A percentile compares a stretch with the other conserved stretches of the same genome.
phyloP scores from a whole-genome alignment of 2,113 vertebrate species.

The Notechis scutatus region DNA sequence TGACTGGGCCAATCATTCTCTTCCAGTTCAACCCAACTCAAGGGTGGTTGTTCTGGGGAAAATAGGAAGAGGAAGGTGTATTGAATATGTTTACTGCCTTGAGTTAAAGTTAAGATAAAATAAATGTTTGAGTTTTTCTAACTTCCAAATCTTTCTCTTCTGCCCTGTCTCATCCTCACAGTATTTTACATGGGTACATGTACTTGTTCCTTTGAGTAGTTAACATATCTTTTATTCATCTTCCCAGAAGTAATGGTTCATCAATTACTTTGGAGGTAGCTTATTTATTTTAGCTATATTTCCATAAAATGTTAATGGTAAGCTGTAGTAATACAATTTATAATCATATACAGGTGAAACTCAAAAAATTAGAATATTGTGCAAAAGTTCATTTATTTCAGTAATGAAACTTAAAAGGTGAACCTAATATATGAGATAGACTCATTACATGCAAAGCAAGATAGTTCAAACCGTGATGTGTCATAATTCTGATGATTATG shows the following conservation, averaged over 20 bases:
- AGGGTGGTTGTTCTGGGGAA: background rate
- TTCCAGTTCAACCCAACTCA: background rate
- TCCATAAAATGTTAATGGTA: background rate
- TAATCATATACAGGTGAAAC: background rate
- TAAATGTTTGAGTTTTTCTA: background rate
- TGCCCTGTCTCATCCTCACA: background rate
- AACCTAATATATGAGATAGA: too few relatives aligned
- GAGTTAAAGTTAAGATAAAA: too few relatives aligned
- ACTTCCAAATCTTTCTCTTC: background rate
- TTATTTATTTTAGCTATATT: background rate
- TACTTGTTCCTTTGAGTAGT: background rate
- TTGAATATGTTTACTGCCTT: too few relatives aligned
- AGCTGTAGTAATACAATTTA: background rate
- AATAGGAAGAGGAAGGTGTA: background rate
- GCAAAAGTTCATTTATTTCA: too few relatives aligned
- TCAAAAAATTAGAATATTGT: too few relatives aligned
- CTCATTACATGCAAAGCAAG: too few relatives aligned
- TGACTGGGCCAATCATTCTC: background rate
- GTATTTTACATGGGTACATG: background rate
- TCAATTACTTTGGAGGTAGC: background rate
- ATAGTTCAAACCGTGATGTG: too few relatives aligned
- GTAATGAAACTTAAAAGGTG: too few relatives aligned
- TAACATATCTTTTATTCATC: background rate
- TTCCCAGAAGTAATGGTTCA: background rate
- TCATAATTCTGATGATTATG: too few relatives aligned